Percentiles rank a stretch among this genome's conserved stretches.
phyloP scores from a whole-genome alignment of 2,113 vertebrate genomes.

The Pteronura brasiliensis region DNA sequence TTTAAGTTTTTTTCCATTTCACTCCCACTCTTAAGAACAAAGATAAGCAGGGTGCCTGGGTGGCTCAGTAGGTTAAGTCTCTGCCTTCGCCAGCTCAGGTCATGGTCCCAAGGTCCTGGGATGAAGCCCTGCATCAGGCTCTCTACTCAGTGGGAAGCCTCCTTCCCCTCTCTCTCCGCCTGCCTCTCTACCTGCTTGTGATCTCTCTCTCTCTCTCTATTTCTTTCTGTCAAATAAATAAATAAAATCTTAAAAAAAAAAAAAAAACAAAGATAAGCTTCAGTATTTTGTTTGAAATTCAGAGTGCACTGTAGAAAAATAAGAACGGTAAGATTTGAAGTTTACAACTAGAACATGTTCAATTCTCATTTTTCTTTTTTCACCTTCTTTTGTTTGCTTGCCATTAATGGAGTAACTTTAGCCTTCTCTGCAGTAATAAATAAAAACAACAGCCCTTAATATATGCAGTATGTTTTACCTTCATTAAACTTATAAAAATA shows the following conservation, averaged over 20 bases:
- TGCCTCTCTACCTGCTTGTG: too few relatives aligned
- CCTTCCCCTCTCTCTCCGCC: too few relatives aligned
- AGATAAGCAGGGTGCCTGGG: neutral
- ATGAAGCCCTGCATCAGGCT: too few relatives aligned
- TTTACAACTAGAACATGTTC: neutral
- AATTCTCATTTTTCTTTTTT: neutral
- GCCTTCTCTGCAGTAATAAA: neutral
- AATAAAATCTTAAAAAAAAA: too few relatives aligned
- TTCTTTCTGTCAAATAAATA: too few relatives aligned
- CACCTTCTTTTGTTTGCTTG: neutral
- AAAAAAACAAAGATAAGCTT: neutral
- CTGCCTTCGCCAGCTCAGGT: too few relatives aligned
- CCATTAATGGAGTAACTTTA: constrained; percentile 28
- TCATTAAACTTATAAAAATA: constrained; percentile 9
- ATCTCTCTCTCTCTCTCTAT: too few relatives aligned
- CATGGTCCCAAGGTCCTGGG: too few relatives aligned
- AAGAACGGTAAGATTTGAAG: neutral
- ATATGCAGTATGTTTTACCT: neutral
- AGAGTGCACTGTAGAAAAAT: neutral
- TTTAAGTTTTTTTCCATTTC: neutral
- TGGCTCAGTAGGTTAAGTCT: too few relatives aligned
- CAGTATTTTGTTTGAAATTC: constrained; percentile 5
- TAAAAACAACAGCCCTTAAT: constrained; percentile 4
- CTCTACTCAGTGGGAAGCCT: too few relatives aligned
- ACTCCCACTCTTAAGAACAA: neutral